phyloP scores from a whole-genome alignment of 1,140 invertebrate species.

The Sarcophaga bullata region DNA sequence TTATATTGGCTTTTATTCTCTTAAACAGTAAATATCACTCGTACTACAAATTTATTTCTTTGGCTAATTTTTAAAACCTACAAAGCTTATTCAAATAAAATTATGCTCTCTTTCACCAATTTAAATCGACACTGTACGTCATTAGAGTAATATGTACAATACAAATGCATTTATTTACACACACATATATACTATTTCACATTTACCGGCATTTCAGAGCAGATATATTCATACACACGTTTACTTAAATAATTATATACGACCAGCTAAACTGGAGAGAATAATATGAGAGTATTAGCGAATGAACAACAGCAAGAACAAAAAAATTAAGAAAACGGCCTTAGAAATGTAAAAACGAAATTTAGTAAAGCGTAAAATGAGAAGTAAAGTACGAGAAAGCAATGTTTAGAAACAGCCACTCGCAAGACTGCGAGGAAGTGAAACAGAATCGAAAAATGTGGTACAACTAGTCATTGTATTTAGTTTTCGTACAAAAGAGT shows the following conservation, averaged over 20 bases:
- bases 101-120: no score
- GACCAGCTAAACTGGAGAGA: not conserved
- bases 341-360: no score
- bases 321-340: no score
- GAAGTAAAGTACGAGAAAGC: not conserved
- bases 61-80: no score
- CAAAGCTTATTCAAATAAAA: no score
- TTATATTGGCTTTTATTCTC: no score
- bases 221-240: not conserved
- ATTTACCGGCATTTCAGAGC: not conserved
- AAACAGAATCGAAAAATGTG: not conserved
- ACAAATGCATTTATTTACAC: not conserved
- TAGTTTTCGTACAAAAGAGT: not conserved
- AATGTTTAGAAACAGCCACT: not conserved
- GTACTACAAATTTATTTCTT: no score
- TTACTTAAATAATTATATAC: not conserved
- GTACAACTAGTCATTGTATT: not conserved
- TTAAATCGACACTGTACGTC: not conserved
- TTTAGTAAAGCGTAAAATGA: slow-evolving; percentile 2
- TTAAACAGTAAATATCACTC: no score
- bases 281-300: not conserved
- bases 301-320: no score
- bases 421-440: not conserved
- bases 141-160: slow-evolving; percentile 1
- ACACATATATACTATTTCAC: not conserved